Conservation (phyloP, 2,113 vertebrate genomes). For the Eubucco bourcierii region DNA sequence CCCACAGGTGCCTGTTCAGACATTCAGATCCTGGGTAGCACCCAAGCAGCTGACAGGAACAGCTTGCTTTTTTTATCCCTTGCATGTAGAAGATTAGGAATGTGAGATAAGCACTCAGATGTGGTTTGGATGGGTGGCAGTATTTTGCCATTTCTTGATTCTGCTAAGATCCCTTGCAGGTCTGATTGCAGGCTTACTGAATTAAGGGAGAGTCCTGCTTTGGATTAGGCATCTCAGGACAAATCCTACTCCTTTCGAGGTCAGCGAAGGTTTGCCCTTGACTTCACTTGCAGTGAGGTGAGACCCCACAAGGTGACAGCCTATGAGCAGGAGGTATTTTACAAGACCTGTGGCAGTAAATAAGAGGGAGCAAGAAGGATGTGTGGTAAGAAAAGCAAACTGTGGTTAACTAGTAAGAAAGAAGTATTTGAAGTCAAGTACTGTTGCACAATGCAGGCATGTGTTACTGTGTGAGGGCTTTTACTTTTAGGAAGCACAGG, state of each 20-base stretch:
- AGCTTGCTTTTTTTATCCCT: slow-evolving; percentile 22
- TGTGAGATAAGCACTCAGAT: background rate
- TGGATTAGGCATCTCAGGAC: background rate
- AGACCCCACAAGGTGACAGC: background rate
- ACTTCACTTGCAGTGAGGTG: background rate
- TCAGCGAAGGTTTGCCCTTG: background rate
- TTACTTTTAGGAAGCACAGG: background rate
- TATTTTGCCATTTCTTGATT: slow-evolving; percentile 5
- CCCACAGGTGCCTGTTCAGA: background rate
- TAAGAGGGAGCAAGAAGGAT: background rate
- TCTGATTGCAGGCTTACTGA: slow-evolving; percentile 38
- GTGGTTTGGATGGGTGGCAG: background rate
- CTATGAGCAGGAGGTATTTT: background rate
- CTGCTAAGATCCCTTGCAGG: background rate
- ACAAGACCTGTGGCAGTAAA: background rate
- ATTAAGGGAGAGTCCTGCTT: background rate
- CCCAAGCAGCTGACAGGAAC: background rate
- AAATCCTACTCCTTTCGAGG: background rate
- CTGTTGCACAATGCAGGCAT: background rate
- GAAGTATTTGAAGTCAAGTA: background rate
- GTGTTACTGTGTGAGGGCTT: background rate
- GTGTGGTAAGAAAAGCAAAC: background rate
- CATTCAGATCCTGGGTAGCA: background rate
- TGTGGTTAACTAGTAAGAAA: background rate
- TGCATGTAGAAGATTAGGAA: slow-evolving; percentile 25